Evolutionary conservation across 2,797 vertebrate genomes (phyloP), one percentile per base, ranked within the genome.

Genomic region (Cyclopterus lumpus): DNA sequence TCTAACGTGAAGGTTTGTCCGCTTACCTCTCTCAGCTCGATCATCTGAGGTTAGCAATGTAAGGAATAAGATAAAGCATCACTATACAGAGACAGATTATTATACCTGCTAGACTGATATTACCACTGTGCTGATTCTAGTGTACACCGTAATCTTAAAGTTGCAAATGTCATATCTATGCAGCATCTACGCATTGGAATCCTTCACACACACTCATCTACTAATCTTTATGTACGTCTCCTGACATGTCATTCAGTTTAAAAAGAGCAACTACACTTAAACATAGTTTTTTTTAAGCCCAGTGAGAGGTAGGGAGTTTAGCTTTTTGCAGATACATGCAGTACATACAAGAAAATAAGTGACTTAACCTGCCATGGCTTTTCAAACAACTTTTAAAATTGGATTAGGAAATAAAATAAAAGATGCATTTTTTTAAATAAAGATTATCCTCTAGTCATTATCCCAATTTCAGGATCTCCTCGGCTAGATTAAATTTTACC

Each of bases 21-120:
- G 95, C 96, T 66, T 96, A 98, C 97, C 97, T 98, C 93, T 95
- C 60, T 97, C 96, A 83, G 94, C 91, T 68, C 95, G 96, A 90
- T 97, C 97, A 89, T 96, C 97, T 99, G 93, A 44, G 82, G 96
- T 93, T 86, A 94, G 96, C 95, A 94, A 79, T 74, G 95, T 91
- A 95, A 96, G 93, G 90, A 93, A 91, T 93, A 93, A 97, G 68
- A 92, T 85, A 88, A 71, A 84, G 75, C 22, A 81, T 85, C 77
- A 93, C 68, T 78, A 77, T 51, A 75, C 54, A 86, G 38, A 72
- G 61, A 63, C 54, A 77, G 30, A 78, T 46, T 38, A 71, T 71
- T 58, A 85, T 14, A 84, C 20, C 34, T 0, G 22, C 49, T 54
- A 11, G 9, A 5, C 26, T 54, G 12, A 30, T 26, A 20, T n/a